Percentiles rank a stretch among this genome's conserved stretches.
Conservation (phyloP, 1,140 invertebrate genomes). For the Drosophila saltans region DNA sequence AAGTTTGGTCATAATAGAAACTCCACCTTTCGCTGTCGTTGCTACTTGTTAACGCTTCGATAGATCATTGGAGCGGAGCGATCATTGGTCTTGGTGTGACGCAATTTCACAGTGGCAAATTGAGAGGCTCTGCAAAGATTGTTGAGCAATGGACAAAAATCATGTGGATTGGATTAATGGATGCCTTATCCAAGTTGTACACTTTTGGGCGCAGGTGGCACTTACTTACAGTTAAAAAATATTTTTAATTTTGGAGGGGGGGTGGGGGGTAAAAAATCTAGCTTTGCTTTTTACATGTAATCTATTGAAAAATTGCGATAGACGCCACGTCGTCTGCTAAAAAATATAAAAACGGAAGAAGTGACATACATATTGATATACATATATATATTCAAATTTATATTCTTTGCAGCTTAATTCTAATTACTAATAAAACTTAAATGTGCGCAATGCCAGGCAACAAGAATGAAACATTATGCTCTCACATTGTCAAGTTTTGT, state of each 20-base stretch:
- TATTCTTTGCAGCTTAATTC: conserved; percentile 1
- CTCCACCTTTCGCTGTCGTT: conserved; percentile 77
- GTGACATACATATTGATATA: neutral
- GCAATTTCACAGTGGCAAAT: conserved; percentile 93
- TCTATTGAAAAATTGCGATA: conserved; percentile 72
- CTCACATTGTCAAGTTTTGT: conserved; percentile 2
- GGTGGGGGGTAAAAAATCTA: conserved; percentile 16
- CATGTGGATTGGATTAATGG: conserved; percentile 32
- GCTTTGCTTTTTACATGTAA: conserved; percentile 39
- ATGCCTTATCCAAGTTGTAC: neutral
- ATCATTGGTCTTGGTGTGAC: conserved; percentile 93
- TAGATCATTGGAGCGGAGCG: conserved; percentile 90
- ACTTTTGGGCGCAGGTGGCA: conserved; percentile 6
- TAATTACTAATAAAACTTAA: neutral
- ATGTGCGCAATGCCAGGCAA: neutral
- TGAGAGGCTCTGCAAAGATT: conserved; percentile 88
- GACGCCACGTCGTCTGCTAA: conserved; percentile 57
- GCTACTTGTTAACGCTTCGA: conserved; percentile 80
- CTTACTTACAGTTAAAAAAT: conserved; percentile 16
- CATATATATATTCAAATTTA: neutral
- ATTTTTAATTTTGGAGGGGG: conserved; percentile 9
- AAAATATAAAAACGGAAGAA: conserved; percentile 33
- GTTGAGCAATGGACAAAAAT: conserved; percentile 37
- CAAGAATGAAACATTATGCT: conserved; percentile 7
- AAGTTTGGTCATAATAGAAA: conserved; percentile 60